Percentiles rank a stretch among this genome's conserved stretches.
These are phyloP conservation scores for Calyptommatus sinebrachiatus DNA, from an alignment of 2,113 vertebrate genomes.

Conservation along the genomic window DNA sequence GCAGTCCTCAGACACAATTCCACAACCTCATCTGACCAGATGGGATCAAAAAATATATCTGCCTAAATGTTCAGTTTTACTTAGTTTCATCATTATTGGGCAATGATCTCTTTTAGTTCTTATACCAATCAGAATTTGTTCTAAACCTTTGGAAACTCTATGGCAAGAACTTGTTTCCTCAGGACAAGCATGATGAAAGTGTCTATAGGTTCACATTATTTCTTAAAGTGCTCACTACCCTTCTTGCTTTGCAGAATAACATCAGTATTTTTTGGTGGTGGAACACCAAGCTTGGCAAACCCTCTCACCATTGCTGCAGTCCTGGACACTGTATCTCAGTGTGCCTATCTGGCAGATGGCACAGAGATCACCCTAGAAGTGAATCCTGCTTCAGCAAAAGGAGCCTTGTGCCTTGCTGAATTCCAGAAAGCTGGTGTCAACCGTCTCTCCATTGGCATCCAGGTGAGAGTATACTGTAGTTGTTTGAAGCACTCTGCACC, in stretches of 20 bases:
- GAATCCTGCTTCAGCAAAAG: conserved; percentile 78
- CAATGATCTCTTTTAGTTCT: not conserved
- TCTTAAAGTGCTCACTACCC: not conserved
- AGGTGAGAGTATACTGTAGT: conserved; percentile 71
- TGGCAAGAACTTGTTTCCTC: not conserved
- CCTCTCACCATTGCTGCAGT: conserved; percentile 76
- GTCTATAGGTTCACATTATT: not conserved
- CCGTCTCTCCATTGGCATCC: conserved; percentile 87
- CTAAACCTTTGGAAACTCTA: not conserved
- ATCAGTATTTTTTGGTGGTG: conserved; percentile 91
- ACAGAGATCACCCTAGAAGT: conserved; percentile 87
- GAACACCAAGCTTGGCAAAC: conserved; percentile 88
- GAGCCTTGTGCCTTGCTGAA: conserved; percentile 64
- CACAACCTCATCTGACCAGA: no score
- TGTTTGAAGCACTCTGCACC: not conserved
- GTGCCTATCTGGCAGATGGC: conserved; percentile 54
- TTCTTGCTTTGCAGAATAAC: conserved; percentile 71
- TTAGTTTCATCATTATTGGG: not conserved
- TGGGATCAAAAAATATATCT: no score
- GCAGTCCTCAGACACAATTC: no score
- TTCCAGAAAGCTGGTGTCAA: conserved; percentile 82
- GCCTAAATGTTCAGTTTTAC: no score
- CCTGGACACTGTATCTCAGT: conserved; percentile 74
- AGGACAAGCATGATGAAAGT: not conserved
- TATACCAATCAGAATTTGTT: not conserved